Conservation (phyloP, 2,113 vertebrate species). For the Pollachius pollachius region DNA sequence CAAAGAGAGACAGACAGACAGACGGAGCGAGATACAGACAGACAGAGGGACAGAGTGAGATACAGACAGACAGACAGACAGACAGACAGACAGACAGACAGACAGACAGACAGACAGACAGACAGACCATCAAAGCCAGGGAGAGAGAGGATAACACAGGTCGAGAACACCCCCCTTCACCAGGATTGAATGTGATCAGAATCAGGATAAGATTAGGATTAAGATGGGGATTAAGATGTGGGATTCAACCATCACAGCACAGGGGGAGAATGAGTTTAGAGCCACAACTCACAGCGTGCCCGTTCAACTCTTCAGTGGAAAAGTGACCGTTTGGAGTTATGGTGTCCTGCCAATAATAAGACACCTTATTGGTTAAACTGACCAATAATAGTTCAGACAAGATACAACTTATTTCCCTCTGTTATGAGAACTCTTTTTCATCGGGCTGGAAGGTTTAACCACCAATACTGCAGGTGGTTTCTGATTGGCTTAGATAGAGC, state of each 20-base stretch:
- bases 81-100: constrained; percentile 5
- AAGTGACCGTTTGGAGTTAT: constrained; percentile 53
- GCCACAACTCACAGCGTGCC: constrained; percentile 67
- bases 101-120: not conserved
- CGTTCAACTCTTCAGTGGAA: constrained; percentile 64
- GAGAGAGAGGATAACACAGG: constrained; percentile 6
- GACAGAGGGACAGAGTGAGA: not conserved
- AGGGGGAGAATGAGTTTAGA: constrained; percentile 16
- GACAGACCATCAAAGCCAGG: not conserved
- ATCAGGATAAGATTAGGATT: constrained; percentile 13
- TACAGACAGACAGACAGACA: not conserved
- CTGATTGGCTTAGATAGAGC: not conserved
- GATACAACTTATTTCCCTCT: not conserved
- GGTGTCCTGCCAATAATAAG: constrained; percentile 65
- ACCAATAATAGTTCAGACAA: too few relatives aligned
- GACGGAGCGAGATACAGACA: not conserved
- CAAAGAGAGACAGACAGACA: not conserved
- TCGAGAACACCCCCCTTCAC: constrained; percentile 30
- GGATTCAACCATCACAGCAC: not conserved
- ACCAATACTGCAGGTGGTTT: too few relatives aligned
- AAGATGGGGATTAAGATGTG: constrained; percentile 17
- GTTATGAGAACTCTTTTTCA: not conserved
- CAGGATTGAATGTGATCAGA: constrained; percentile 17
- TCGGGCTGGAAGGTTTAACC: not conserved
- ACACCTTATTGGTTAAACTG: constrained; percentile 36